Conservation (phyloP, 2,797 vertebrate species). For the Lagocephalus sceleratus region DNA sequence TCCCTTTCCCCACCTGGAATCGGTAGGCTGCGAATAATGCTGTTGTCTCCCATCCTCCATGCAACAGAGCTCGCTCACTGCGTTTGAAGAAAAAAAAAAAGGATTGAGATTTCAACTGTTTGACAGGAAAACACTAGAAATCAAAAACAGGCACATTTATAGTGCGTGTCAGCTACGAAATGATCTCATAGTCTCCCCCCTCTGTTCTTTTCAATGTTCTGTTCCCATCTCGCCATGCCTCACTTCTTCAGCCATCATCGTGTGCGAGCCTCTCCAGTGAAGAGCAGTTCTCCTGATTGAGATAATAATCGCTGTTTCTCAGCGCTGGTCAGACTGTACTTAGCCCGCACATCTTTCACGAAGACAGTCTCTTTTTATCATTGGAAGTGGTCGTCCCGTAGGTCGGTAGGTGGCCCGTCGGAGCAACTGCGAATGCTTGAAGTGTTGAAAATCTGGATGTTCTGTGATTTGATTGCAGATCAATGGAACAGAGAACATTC, state of each 20-base stretch:
- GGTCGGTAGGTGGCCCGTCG: too few species aligned
- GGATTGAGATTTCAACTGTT: slow-evolving; percentile 20
- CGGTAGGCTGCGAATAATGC: slow-evolving; percentile 27
- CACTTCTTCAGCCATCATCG: slow-evolving; percentile 11
- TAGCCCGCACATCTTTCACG: slow-evolving; percentile 1
- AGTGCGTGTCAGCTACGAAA: too few species aligned
- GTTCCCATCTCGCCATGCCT: background rate
- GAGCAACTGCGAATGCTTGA: too few species aligned
- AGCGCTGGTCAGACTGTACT: slow-evolving; percentile 25
- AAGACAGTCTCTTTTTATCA: background rate
- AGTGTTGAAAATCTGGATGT: too few species aligned
- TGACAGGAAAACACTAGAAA: slow-evolving; percentile 9
- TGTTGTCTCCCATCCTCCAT: slow-evolving; percentile 21
- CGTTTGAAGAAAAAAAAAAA: background rate
- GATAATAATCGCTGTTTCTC: slow-evolving; percentile 44
- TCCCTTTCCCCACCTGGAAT: slow-evolving; percentile 15
- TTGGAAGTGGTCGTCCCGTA: too few species aligned
- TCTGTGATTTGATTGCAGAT: too few species aligned
- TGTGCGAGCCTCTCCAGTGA: slow-evolving; percentile 18
- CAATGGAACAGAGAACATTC: too few species aligned
- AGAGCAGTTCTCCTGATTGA: slow-evolving; percentile 55
- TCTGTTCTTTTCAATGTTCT: slow-evolving; percentile 9
- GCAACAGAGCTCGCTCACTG: too few species aligned
- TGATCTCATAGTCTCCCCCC: slow-evolving; percentile 1
- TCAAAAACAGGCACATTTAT: too few species aligned